Evolutionary conservation across 1,140 invertebrate species (phyloP), one percentile per base, ranked within the genome.

Genomic region (Sarcophaga peregrina): DNA sequence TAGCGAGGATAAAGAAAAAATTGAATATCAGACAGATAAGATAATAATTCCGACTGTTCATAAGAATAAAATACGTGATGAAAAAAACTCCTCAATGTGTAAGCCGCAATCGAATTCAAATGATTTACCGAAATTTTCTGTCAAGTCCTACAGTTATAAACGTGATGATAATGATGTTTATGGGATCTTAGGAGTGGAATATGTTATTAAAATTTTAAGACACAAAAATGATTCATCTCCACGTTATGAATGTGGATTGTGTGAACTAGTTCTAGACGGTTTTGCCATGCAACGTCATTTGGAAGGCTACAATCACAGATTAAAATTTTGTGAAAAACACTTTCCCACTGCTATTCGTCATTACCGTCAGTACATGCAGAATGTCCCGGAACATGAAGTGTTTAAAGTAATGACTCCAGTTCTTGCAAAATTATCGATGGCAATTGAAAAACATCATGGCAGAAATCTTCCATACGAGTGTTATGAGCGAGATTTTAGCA

Each of bases 281-380:
- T 45, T 83, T 11, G 50, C 81, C 3, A 90, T 90, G 88, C 87
- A 90, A 75, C 85, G 85, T 15, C 88, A 90, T 84, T 82, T 90
- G 58, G 15, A 86, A 11, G 86, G 87, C 8, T 87, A 87, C 17
- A 87, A 85, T 54, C 88, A 90, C 62, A 87, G 87, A 5, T 73
- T 87, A 5, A 89, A 89, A 81, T 90, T 85, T 84, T 88, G 86
- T 7, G 88, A 89, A 83, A 87, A 88, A 78, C 88, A 90, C 78
- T 90, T 88, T 83, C 88, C 88, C 0, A 88, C 88, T 11, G 86
- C 86, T 1, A 82, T 90, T 50, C 82, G 86, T 6, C 87, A 88
- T n/a, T 89, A 84, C 50, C 84, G 78, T 8, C 86, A 87, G 76
- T 87, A 85, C 73, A 83, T 89, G 54, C 46, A 85, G 10, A 68